phyloP scores from a whole-genome alignment of 2,113 vertebrate genomes.

The Hippocampus mohnikei region DNA sequence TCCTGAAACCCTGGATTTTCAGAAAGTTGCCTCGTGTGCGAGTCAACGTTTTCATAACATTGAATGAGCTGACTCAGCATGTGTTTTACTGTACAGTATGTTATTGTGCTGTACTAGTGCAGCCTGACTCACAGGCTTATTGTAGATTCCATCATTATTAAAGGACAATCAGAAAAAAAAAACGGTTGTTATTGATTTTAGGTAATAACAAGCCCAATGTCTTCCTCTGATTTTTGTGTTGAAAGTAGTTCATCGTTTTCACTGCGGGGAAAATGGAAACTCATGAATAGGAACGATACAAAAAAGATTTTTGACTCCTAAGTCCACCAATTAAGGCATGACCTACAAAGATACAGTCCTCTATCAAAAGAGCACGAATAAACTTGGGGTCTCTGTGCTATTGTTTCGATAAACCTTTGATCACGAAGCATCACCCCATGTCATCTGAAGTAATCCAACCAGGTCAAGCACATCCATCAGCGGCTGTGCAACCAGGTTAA shows the following conservation, averaged over 20 bases:
- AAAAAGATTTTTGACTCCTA: background rate
- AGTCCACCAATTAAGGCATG: background rate
- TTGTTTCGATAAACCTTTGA: background rate
- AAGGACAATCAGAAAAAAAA: slow-evolving; percentile 33
- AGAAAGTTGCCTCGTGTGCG: background rate
- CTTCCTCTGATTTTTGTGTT: background rate
- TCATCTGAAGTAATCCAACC: too few species aligned
- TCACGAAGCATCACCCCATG: background rate
- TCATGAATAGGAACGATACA: background rate
- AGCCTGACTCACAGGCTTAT: slow-evolving; percentile 33
- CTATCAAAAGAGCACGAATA: background rate
- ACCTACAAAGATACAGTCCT: background rate
- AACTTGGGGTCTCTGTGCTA: background rate
- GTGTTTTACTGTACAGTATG: background rate
- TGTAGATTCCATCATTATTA: slow-evolving; percentile 44
- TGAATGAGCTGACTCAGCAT: slow-evolving; percentile 2
- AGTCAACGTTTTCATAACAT: slow-evolving; percentile 3
- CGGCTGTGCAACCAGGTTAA: too few species aligned
- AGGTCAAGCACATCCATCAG: too few species aligned
- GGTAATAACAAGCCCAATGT: background rate
- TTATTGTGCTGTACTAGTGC: background rate
- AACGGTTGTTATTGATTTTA: background rate
- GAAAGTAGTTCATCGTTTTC: background rate
- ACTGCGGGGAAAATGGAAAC: background rate
- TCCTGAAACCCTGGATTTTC: slow-evolving; percentile 6